Evolutionary conservation across 2,113 vertebrate species (phyloP).

Genomic region (Bagarius yarrelli): DNA sequence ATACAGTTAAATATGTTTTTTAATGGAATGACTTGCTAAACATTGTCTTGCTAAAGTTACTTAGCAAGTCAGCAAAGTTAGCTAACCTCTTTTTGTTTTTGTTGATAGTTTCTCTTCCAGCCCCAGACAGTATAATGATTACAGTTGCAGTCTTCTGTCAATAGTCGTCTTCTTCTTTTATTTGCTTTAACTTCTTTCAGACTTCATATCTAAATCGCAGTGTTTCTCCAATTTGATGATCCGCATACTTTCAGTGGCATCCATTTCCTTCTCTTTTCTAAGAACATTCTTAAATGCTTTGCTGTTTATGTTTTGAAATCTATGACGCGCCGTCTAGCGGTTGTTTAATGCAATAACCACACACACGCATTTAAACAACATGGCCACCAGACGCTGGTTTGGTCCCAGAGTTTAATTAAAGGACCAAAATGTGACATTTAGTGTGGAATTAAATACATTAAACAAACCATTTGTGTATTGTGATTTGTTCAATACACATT

Average conservation of each 20-base stretch:
- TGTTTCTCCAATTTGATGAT: neutral
- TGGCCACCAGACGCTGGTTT: neutral
- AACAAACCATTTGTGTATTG: neutral
- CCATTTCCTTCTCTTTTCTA: constrained; percentile 14
- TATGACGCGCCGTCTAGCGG: neutral
- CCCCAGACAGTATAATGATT: neutral
- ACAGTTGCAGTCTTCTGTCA: neutral
- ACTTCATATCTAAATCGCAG: neutral
- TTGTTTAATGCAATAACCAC: neutral
- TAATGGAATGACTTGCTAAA: neutral
- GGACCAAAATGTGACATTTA: no score
- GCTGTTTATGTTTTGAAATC: neutral
- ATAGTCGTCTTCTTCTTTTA: neutral
- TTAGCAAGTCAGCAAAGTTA: neutral
- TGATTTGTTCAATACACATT: neutral
- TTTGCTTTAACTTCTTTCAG: neutral
- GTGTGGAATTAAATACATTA: neutral
- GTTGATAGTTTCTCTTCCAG: neutral
- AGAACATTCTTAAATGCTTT: constrained; percentile 1
- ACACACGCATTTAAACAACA: neutral
- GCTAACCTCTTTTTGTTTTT: neutral
- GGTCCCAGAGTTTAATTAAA: no score
- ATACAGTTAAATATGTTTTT: neutral
- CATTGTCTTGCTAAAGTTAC: no score
- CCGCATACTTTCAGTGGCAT: neutral